Percentiles rank a stretch among this genome's conserved stretches.
Conservation (phyloP, 2,113 vertebrate genomes). For the Redunca redunca region DNA sequence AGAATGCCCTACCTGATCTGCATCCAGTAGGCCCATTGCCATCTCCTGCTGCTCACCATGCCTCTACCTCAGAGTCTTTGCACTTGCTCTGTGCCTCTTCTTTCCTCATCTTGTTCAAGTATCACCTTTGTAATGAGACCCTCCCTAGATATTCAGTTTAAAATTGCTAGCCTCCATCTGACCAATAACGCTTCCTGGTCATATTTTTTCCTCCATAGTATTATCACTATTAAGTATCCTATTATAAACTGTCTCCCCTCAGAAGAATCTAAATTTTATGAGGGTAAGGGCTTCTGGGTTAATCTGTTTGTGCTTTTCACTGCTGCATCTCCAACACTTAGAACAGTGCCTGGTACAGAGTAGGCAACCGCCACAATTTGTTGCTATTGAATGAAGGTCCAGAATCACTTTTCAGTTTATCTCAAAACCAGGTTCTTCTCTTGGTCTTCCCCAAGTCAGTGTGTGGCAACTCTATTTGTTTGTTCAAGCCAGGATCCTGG, state of each 20-base stretch:
- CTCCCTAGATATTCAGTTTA: neutral
- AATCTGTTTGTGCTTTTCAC: neutral
- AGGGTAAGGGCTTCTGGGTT: neutral
- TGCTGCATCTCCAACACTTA: neutral
- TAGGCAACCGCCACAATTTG: neutral
- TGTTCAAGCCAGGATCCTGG: neutral
- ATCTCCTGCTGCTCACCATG: neutral
- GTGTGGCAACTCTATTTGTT: neutral
- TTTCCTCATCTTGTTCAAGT: neutral
- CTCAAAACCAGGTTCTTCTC: neutral
- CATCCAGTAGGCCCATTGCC: fast-evolving
- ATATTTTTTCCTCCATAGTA: neutral
- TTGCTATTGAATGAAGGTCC: neutral
- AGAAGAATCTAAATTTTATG: neutral
- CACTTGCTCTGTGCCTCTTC: neutral
- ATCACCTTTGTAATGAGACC: neutral
- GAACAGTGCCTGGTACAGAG: neutral
- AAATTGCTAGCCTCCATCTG: neutral
- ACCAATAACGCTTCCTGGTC: neutral
- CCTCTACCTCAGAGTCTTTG: neutral
- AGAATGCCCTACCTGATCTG: neutral
- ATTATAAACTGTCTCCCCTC: neutral
- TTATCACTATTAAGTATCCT: neutral
- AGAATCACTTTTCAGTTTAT: neutral
- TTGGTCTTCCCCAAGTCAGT: neutral